phyloP scores from a whole-genome alignment of 1,140 invertebrate species.

The Orius insidiosus region DNA sequence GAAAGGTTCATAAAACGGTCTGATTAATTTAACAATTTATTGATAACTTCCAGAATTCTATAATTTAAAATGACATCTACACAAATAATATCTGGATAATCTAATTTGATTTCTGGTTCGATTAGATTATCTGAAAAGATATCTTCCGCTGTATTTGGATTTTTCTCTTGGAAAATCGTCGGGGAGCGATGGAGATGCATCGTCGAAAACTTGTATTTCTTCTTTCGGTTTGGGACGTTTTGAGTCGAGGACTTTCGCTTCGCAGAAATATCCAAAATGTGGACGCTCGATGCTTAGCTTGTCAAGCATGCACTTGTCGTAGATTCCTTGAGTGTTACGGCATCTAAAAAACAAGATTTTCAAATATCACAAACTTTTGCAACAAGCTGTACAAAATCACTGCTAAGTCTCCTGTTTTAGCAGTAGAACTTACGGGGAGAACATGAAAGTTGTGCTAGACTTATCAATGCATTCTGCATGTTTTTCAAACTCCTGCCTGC shows the following conservation, averaged over 20 bases:
- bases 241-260: constrained; percentile 57
- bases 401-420: no score
- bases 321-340: constrained; percentile 65
- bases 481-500: constrained; percentile 64
- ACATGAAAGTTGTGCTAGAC: constrained; percentile 44
- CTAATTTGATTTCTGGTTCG: no score
- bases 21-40: no score
- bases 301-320: constrained; percentile 74
- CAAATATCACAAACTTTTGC: no score
- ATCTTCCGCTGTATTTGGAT: constrained; percentile 11
- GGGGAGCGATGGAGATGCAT: constrained; percentile 14
- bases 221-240: constrained; percentile 31
- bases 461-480: constrained; percentile 78
- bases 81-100: no score
- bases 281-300: constrained; percentile 72
- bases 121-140: no score
- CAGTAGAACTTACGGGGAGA: constrained; percentile 33
- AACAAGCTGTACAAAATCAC: no score
- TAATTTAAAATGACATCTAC: no score
- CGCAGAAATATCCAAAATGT: constrained; percentile 66
- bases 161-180: constrained; percentile 9
- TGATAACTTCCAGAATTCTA: no score
- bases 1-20: no score
- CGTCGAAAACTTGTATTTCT: constrained; percentile 9
- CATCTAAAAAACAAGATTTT: no score